Percentiles rank a stretch among this genome's conserved stretches.
These are phyloP conservation scores for Sinocyclocheilus maitianheensis DNA, from an alignment of 2,113 vertebrate species.

Conservation along the genomic window DNA sequence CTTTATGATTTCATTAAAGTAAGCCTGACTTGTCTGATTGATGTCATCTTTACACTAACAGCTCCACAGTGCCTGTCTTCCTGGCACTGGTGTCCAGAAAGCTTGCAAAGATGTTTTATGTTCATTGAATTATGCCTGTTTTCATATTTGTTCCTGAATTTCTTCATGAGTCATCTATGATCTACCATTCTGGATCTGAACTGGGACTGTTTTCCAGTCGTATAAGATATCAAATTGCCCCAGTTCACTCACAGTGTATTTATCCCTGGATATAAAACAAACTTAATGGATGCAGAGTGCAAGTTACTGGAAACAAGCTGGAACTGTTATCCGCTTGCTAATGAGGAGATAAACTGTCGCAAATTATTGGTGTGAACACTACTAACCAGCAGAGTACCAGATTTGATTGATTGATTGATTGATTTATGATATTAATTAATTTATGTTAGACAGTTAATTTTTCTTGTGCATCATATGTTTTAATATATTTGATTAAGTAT, in stretches of 20 bases:
- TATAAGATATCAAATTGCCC: slow-evolving; percentile 44
- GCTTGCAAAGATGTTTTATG: background rate
- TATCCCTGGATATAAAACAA: slow-evolving; percentile 48
- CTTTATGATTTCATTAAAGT: background rate
- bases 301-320: slow-evolving; percentile 55
- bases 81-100: slow-evolving; percentile 3
- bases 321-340: slow-evolving; percentile 57
- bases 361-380: slow-evolving; percentile 35
- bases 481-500: background rate
- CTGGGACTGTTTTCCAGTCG: slow-evolving; percentile 42
- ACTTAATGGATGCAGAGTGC: slow-evolving; percentile 40
- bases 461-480: background rate
- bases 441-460: background rate
- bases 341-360: slow-evolving; percentile 54
- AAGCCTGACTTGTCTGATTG: background rate
- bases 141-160: slow-evolving; percentile 15
- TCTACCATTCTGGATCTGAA: slow-evolving; percentile 27
- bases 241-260: slow-evolving; percentile 33
- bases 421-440: no score
- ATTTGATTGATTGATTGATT: background rate
- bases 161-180: slow-evolving; percentile 2
- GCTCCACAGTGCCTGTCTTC: background rate
- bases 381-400: background rate
- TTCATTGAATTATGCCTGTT: slow-evolving; percentile 1
- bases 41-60: background rate